phyloP scores from a whole-genome alignment of 2,113 vertebrate species.

The Mustela nigripes region DNA sequence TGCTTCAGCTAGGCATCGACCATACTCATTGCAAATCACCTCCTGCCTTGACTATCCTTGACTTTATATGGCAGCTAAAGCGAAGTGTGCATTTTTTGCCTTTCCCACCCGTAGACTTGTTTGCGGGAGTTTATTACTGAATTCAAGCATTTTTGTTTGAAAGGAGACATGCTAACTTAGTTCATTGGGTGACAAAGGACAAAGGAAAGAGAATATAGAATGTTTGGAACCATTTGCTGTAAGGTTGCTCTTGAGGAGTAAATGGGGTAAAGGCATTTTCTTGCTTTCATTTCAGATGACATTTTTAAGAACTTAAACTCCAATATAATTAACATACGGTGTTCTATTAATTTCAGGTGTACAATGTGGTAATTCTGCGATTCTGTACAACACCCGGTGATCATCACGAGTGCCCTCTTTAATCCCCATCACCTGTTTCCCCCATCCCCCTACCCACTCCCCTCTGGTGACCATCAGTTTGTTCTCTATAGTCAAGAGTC shows the following conservation, averaged over 20 bases:
- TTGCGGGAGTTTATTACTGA: neutral
- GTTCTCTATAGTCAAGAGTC: neutral
- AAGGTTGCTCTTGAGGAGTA: neutral
- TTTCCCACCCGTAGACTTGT: neutral
- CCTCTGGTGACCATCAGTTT: neutral
- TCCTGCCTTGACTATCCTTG: neutral
- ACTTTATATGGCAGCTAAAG: neutral
- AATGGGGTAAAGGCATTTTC: neutral
- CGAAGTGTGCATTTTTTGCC: neutral
- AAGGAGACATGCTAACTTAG: neutral
- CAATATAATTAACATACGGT: neutral
- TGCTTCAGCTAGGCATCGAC: neutral
- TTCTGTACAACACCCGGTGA: neutral
- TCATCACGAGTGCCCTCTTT: neutral
- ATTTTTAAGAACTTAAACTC: neutral
- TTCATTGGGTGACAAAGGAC: neutral
- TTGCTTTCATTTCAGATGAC: neutral
- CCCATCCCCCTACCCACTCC: neutral
- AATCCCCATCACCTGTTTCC: neutral
- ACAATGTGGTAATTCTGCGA: neutral
- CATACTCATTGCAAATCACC: neutral
- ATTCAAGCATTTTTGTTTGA: constrained; percentile 5
- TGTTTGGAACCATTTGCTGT: neutral
- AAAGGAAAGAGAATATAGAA: neutral
- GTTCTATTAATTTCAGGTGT: neutral